Conservation (phyloP, 1,140 invertebrate species). For the Diprion similis region DNA sequence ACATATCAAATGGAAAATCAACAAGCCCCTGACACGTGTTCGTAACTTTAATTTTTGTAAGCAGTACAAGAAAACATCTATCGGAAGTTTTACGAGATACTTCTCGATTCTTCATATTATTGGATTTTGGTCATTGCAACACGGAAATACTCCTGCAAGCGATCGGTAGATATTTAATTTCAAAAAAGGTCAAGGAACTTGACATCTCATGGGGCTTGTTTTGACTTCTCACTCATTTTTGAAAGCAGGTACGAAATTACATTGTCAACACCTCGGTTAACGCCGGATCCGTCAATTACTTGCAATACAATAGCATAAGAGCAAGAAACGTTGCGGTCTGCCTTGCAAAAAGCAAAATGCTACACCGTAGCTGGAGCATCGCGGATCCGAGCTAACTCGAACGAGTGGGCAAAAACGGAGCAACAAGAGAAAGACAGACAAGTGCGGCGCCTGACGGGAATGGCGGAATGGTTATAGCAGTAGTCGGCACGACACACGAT, state of each 20-base stretch:
- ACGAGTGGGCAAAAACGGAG: constrained; percentile 10
- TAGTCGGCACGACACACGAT: constrained; percentile 4
- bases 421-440: constrained; percentile 11
- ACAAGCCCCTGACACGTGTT: no score
- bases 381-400: neutral
- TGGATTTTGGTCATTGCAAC: no score
- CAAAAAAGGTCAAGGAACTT: no score
- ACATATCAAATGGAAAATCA: no score
- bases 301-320: neutral
- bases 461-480: constrained; percentile 3
- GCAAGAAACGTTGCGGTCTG: neutral
- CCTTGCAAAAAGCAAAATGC: neutral
- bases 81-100: no score
- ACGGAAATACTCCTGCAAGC: no score
- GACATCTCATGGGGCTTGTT: no score
- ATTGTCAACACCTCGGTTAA: neutral
- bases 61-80: no score
- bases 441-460: constrained; percentile 19
- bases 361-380: neutral
- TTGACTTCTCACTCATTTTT: no score
- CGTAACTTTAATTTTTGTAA: no score
- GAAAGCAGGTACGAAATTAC: neutral
- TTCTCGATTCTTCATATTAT: no score
- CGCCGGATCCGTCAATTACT: neutral
- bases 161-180: no score